Percentiles rank a stretch among this genome's conserved stretches.
Conservation (phyloP, 2,113 vertebrate species). For the Hucho hucho region DNA sequence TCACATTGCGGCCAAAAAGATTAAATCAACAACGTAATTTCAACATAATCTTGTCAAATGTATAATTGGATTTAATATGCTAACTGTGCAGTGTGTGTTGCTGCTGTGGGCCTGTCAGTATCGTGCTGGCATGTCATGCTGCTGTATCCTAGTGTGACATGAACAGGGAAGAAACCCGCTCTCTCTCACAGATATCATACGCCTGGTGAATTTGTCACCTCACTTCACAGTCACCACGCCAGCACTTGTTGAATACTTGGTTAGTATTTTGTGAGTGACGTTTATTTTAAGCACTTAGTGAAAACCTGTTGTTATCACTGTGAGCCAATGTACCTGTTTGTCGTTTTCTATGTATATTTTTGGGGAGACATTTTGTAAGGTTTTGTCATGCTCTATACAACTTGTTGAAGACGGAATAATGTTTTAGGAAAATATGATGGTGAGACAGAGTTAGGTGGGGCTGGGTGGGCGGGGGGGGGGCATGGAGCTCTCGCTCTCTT, state of each 20-base stretch:
- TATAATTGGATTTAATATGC: conserved; percentile 65
- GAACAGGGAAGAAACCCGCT: conserved; percentile 30
- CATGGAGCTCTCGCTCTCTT: too few relatives aligned
- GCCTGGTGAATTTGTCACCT: conserved; percentile 66
- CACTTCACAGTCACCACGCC: conserved; percentile 56
- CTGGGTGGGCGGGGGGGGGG: too few relatives aligned
- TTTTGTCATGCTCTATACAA: too few relatives aligned
- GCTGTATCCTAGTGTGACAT: conserved; percentile 58
- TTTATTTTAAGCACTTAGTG: conserved; percentile 1
- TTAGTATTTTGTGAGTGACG: conserved; percentile 32
- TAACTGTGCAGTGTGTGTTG: conserved; percentile 40
- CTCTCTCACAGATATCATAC: conserved; percentile 52
- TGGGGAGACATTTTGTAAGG: too few relatives aligned
- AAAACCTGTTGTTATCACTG: conserved; percentile 13
- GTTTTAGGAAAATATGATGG: too few relatives aligned
- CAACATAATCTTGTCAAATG: conserved; percentile 50
- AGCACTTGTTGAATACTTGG: conserved; percentile 46
- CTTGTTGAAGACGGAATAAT: too few relatives aligned
- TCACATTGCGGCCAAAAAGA: conserved; percentile 40
- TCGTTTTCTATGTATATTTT: too few relatives aligned
- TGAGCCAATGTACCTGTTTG: background rate
- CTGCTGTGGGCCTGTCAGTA: conserved; percentile 48
- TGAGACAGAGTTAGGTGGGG: too few relatives aligned
- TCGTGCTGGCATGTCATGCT: conserved; percentile 50
- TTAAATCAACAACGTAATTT: conserved; percentile 57